Evolutionary conservation across 30 jellyfish, hydroid and myxozoan genomes (phyloP).

Genomic region (Nemopilema nomurai): DNA sequence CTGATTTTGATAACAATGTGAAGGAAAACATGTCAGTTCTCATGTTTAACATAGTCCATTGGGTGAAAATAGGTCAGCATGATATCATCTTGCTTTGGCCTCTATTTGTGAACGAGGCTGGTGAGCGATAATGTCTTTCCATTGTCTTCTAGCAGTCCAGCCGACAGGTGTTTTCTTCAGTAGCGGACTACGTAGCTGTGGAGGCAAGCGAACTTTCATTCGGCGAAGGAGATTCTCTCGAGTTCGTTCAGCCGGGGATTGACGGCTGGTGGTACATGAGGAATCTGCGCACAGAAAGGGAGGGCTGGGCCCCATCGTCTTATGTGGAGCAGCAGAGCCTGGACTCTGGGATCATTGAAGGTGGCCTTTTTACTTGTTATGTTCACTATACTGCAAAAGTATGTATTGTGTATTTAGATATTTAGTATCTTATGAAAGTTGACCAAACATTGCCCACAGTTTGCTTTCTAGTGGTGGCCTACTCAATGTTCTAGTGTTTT

Average conservation of each 20-base stretch:
- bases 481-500: background rate
- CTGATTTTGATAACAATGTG: too few relatives aligned
- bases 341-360: constrained; percentile 38
- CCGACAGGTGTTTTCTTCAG: constrained; percentile 47
- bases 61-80: too few relatives aligned
- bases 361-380: constrained; percentile 5
- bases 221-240: constrained; percentile 61
- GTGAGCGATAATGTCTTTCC: background rate
- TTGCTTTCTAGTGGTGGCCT: too few relatives aligned
- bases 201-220: constrained; percentile 76
- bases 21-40: too few relatives aligned
- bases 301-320: constrained; percentile 92
- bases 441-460: too few relatives aligned
- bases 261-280: constrained; percentile 90
- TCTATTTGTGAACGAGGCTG: background rate
- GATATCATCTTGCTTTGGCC: background rate
- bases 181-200: constrained; percentile 80
- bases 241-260: constrained; percentile 67
- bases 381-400: too few relatives aligned
- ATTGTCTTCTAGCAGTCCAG: constrained; percentile 13
- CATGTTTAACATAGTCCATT: too few relatives aligned
- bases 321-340: constrained; percentile 59
- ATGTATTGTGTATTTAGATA: too few relatives aligned
- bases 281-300: constrained; percentile 19
- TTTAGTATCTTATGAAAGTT: too few relatives aligned